Evolutionary conservation across 2,888 invertebrate species (phyloP).

Genomic region (Artemia sinica): DNA sequence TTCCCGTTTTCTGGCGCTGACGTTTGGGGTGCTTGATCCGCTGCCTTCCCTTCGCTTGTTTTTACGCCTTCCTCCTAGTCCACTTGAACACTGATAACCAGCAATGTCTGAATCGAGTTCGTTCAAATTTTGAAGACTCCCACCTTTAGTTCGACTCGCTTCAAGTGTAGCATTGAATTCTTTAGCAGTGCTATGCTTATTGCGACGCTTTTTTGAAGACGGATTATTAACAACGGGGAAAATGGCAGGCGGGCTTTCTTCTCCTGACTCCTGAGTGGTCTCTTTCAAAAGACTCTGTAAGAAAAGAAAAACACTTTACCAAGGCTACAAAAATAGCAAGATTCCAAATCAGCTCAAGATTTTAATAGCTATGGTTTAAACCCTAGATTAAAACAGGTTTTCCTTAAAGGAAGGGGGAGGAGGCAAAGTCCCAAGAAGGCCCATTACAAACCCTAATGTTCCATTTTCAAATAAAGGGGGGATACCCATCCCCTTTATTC

Average conservation of each 20-base stretch:
- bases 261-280: conserved; percentile 44
- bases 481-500: no score
- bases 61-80: conserved; percentile 32
- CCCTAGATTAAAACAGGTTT: no score
- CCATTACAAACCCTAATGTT: no score
- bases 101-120: conserved; percentile 36
- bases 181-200: conserved; percentile 37
- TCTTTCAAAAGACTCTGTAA: conserved; percentile 52
- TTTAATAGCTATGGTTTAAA: no score
- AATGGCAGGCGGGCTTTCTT: conserved; percentile 35
- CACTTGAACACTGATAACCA: conserved; percentile 24
- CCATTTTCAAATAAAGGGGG: no score
- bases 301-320: conserved; percentile 10
- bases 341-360: no score
- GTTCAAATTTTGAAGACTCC: conserved; percentile 37
- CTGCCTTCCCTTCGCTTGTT: conserved; percentile 35
- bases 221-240: conserved; percentile 25
- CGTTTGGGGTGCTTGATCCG: conserved; percentile 29
- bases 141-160: conserved; percentile 40
- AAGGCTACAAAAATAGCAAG: no score
- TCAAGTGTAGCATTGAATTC: conserved; percentile 34
- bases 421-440: no score
- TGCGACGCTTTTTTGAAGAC: conserved; percentile 24
- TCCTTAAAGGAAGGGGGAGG: no score
- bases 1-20: conserved; percentile 42